These are phyloP conservation scores for Drosophila simulans DNA, from an alignment of 1,140 invertebrate genomes.

Conservation along the genomic window DNA sequence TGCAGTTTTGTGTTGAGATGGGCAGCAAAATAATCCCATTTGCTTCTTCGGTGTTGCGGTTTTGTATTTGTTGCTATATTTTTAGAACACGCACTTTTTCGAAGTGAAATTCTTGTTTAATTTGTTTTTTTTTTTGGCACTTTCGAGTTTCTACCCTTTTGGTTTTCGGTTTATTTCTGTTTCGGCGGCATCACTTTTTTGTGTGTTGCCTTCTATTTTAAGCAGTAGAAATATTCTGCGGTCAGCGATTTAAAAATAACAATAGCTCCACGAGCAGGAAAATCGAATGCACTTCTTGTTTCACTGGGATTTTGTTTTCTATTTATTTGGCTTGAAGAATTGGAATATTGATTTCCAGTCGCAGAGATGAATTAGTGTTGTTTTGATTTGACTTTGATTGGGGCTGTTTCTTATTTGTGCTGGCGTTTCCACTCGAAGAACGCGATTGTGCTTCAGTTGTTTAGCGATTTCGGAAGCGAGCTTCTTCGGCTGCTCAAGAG, in stretches of 20 bases:
- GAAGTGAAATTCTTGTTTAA: slow-evolving; percentile 30
- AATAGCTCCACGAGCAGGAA: slow-evolving; percentile 61
- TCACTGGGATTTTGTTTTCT: slow-evolving; percentile 30
- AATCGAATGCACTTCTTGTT: slow-evolving; percentile 55
- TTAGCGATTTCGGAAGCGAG: slow-evolving; percentile 46
- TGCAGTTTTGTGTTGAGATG: slow-evolving; percentile 35
- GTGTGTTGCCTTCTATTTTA: slow-evolving; percentile 60
- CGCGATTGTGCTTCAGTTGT: slow-evolving; percentile 27
- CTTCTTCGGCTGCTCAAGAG: slow-evolving; percentile 54
- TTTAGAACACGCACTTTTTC: slow-evolving; percentile 39
- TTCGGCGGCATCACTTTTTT: slow-evolving; percentile 43
- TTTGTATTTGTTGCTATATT: slow-evolving; percentile 22
- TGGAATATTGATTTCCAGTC: neutral
- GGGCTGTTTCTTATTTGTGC: slow-evolving; percentile 4
- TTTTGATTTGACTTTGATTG: slow-evolving; percentile 23
- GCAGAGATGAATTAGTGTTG: neutral
- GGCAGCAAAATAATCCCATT: slow-evolving; percentile 21
- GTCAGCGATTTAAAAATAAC: slow-evolving; percentile 79
- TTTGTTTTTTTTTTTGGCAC: slow-evolving; percentile 64
- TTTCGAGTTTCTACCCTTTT: slow-evolving; percentile 78
- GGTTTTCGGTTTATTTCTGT: slow-evolving; percentile 63
- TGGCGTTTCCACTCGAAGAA: slow-evolving; percentile 13
- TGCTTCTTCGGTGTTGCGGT: slow-evolving; percentile 25
- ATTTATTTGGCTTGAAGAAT: slow-evolving; percentile 1
- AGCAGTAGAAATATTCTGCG: slow-evolving; percentile 66